These are phyloP conservation scores for Himalopsyche phryganea DNA, from an alignment of 1,140 invertebrate genomes.

Conservation along the genomic window DNA sequence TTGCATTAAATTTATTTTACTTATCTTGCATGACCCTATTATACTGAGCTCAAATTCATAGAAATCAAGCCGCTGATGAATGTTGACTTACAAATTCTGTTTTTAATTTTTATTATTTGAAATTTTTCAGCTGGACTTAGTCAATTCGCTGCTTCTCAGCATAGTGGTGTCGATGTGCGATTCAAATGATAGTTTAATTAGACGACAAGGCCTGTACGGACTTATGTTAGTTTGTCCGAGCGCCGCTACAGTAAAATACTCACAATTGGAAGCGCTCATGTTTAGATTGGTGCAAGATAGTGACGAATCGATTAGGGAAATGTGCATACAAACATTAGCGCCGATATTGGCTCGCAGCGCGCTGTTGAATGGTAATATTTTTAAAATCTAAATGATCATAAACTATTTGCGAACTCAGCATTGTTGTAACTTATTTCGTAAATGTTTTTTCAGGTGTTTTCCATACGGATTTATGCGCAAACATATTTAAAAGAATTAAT, in stretches of 20 bases:
- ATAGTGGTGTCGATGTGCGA: conserved; percentile 49
- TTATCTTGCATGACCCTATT: no score
- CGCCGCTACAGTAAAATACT: conserved; percentile 46
- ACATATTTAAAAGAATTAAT: conserved; percentile 22
- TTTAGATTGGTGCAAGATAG: conserved; percentile 47
- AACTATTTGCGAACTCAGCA: no score
- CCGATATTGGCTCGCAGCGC: conserved; percentile 46
- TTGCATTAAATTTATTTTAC: no score
- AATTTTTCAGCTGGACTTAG: conserved; percentile 40
- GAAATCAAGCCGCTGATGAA: no score
- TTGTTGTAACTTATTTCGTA: no score
- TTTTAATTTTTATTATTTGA: background rate
- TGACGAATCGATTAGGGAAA: conserved; percentile 42
- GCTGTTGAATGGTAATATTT: conserved; percentile 41
- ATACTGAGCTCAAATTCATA: no score
- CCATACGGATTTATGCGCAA: conserved; percentile 20
- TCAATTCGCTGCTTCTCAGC: conserved; percentile 48
- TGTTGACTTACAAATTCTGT: no score
- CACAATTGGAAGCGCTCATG: conserved; percentile 47
- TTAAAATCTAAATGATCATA: no score
- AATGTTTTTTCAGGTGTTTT: conserved; percentile 28
- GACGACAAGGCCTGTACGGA: conserved; percentile 42
- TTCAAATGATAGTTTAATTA: conserved; percentile 43
- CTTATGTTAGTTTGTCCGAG: conserved; percentile 44
- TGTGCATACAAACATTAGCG: conserved; percentile 43